A percentile compares a stretch with the other conserved stretches of the same genome.
Conservation (phyloP, 2,797 vertebrate species). For the Notolabrus celidotus region DNA sequence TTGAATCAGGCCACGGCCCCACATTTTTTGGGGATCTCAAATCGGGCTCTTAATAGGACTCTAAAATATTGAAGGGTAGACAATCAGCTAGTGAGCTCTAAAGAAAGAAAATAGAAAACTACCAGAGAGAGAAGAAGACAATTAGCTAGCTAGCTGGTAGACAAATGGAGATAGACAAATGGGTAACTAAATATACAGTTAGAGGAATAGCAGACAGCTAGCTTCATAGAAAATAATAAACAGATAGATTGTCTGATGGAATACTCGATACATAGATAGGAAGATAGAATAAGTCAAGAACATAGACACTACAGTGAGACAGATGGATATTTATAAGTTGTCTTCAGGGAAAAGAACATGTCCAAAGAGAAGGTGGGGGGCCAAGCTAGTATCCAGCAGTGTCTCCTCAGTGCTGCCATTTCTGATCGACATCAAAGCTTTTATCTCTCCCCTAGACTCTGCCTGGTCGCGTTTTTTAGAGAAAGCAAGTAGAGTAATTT, state of each 20-base stretch:
- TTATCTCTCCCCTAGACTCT: slow-evolving; percentile 63
- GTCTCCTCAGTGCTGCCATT: slow-evolving; percentile 68
- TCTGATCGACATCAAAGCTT: slow-evolving; percentile 67
- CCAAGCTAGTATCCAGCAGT: slow-evolving; percentile 52
- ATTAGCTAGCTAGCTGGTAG: too few relatives aligned
- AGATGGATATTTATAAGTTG: slow-evolving; percentile 24
- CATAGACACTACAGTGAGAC: too few relatives aligned
- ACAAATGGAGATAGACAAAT: too few relatives aligned
- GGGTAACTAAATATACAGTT: too few relatives aligned
- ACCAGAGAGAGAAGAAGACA: not conserved
- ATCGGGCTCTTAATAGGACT: too few relatives aligned
- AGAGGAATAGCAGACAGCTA: too few relatives aligned
- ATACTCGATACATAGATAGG: too few relatives aligned
- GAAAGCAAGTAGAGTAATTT: slow-evolving; percentile 53
- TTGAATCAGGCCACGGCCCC: too few relatives aligned
- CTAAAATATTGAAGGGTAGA: too few relatives aligned
- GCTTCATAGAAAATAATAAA: not conserved
- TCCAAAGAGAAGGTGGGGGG: slow-evolving; percentile 42
- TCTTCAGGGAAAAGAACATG: slow-evolving; percentile 35
- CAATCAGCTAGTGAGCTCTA: accelerated
- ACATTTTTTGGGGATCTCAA: too few relatives aligned
- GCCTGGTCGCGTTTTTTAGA: slow-evolving; percentile 14
- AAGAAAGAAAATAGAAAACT: not conserved
- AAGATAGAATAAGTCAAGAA: too few relatives aligned
- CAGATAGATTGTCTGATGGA: too few relatives aligned